phyloP scores from a whole-genome alignment of 2,113 vertebrate species.

The Baryphthengus martii region DNA sequence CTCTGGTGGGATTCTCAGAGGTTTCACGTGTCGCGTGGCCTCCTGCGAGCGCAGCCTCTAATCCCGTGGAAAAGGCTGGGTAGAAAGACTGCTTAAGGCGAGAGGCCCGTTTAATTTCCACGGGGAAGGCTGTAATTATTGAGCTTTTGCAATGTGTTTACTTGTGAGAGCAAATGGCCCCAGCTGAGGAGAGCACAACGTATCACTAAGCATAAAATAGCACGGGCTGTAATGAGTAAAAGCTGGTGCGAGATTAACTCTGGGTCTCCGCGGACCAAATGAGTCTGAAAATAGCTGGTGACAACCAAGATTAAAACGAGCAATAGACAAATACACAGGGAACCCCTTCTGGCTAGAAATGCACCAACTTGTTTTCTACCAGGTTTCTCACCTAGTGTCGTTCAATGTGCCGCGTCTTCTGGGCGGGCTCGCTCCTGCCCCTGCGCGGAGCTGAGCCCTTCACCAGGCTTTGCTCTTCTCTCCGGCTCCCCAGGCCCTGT shows the following conservation, averaged over 20 bases:
- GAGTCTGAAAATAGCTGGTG: background rate
- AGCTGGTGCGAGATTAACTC: background rate
- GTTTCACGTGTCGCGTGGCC: rapidly evolving
- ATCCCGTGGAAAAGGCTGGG: background rate
- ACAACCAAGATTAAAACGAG: background rate
- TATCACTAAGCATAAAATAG: background rate
- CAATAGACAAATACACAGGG: background rate
- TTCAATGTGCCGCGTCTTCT: background rate
- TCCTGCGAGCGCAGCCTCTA: background rate
- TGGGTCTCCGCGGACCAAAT: background rate
- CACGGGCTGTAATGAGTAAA: background rate
- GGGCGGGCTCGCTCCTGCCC: rapidly evolving
- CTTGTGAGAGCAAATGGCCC: background rate
- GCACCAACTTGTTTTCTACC: background rate
- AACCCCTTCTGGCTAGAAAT: background rate
- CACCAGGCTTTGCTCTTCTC: background rate
- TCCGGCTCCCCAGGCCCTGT: constrained; percentile 81
- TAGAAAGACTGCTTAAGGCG: background rate
- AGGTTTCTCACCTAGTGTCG: background rate
- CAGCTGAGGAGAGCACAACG: background rate
- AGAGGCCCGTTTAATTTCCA: background rate
- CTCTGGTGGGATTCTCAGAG: background rate
- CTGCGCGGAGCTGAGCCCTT: background rate
- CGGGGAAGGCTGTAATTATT: background rate
- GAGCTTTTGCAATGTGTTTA: background rate